Evolutionary conservation across 2,113 vertebrate species (phyloP).

Genomic region (Ceratotherium simum): DNA sequence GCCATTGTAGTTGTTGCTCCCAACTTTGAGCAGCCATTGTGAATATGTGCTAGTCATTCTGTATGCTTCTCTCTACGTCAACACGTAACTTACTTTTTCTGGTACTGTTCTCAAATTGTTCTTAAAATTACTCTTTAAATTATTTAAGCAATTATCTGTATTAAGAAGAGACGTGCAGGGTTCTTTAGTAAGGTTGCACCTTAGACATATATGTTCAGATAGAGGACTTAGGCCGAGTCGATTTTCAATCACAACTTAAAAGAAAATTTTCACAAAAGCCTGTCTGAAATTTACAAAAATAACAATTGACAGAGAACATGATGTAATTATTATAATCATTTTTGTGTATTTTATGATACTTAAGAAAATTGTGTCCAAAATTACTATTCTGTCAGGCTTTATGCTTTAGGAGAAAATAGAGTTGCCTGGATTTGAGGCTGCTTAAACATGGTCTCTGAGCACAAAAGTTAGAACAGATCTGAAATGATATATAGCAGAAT

Average conservation of each 20-base stretch:
- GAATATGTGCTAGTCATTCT: neutral
- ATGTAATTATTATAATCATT: constrained; percentile 27
- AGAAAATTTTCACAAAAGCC: neutral
- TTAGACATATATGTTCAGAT: neutral
- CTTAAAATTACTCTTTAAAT: neutral
- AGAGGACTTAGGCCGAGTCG: neutral
- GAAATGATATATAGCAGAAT: neutral
- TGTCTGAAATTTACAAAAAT: constrained; percentile 45
- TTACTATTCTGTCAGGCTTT: neutral
- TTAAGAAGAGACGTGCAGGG: neutral
- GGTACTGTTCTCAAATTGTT: neutral
- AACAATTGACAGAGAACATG: neutral
- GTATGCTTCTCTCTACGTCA: neutral
- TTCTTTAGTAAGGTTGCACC: neutral
- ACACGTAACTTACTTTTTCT: neutral
- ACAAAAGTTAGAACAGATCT: neutral
- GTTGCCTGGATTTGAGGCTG: neutral
- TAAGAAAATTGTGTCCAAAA: constrained; percentile 51
- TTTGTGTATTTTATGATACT: constrained; percentile 36
- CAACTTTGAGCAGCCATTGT: neutral
- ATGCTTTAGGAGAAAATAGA: constrained; percentile 10
- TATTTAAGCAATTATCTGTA: neutral
- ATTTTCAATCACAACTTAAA: neutral
- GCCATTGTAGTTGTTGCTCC: neutral
- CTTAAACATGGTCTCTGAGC: neutral